Conservation (phyloP, 2,888 invertebrate genomes). For the Leptura quadrifasciata region DNA sequence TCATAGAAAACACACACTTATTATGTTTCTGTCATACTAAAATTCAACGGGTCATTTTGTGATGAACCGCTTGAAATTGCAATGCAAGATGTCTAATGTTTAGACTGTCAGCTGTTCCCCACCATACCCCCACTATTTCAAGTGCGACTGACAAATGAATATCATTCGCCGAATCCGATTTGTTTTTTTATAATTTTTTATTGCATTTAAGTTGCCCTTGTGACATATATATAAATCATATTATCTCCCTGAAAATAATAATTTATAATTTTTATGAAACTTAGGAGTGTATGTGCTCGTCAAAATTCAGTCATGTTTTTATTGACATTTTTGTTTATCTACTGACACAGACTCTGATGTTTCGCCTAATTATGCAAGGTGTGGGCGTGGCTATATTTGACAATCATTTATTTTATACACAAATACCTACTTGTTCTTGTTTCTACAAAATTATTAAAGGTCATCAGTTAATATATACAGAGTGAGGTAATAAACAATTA, state of each 20-base stretch:
- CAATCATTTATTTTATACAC: slow-evolving; percentile 54
- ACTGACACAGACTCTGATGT: no score
- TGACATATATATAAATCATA: slow-evolving; percentile 54
- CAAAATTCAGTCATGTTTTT: neutral
- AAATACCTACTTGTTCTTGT: slow-evolving; percentile 35
- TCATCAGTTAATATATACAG: slow-evolving; percentile 33
- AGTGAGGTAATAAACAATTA: slow-evolving; percentile 23
- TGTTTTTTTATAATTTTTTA: slow-evolving; percentile 59
- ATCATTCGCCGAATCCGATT: slow-evolving; percentile 64
- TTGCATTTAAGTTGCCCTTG: slow-evolving; percentile 57
- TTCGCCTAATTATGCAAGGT: slow-evolving; percentile 34
- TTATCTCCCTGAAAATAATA: slow-evolving; percentile 34
- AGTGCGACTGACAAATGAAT: slow-evolving; percentile 56
- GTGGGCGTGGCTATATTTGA: slow-evolving; percentile 59
- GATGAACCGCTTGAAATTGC: slow-evolving; percentile 65
- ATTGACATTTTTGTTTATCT: neutral
- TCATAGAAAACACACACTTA: slow-evolving; percentile 62
- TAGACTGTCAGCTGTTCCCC: slow-evolving; percentile 73
- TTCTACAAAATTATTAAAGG: slow-evolving; percentile 33
- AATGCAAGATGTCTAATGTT: slow-evolving; percentile 72
- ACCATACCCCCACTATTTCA: slow-evolving; percentile 61
- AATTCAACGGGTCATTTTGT: slow-evolving; percentile 62
- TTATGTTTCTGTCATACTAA: slow-evolving; percentile 71
- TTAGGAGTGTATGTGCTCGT: neutral
- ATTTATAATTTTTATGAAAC: slow-evolving; percentile 21